Conservation (phyloP, 2,888 invertebrate species). For the Marasmarcha lunaedactyla region DNA sequence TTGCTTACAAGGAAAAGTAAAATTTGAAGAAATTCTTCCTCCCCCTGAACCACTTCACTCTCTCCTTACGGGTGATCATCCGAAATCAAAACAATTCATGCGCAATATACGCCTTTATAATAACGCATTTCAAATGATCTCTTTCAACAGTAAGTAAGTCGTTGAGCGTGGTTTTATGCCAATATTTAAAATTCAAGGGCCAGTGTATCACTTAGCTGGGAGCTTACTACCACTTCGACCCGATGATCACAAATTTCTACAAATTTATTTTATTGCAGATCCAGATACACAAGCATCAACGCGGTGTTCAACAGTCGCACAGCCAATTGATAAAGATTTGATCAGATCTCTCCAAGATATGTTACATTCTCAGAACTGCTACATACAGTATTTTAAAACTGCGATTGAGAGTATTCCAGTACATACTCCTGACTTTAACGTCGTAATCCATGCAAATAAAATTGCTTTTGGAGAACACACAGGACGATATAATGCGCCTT, state of each 20-base stretch:
- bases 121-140: too few species aligned
- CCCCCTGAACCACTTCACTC: too few species aligned
- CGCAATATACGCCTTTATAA: constrained; percentile 18
- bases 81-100: too few species aligned
- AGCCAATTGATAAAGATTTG: constrained; percentile 16
- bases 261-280: too few species aligned
- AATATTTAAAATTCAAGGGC: too few species aligned
- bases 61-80: too few species aligned
- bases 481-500: constrained; percentile 24
- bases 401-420: constrained; percentile 17
- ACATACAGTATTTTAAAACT: constrained; percentile 18
- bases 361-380: background rate
- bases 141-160: constrained; percentile 16
- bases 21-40: too few species aligned
- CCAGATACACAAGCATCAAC: constrained; percentile 16
- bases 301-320: constrained; percentile 15
- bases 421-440: constrained; percentile 15
- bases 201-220: too few species aligned
- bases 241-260: too few species aligned
- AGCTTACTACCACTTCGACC: too few species aligned
- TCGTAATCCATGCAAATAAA: constrained; percentile 25
- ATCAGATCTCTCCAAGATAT: constrained; percentile 13
- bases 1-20: too few species aligned
- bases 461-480: constrained; percentile 21
- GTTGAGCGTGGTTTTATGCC: too few species aligned